These are phyloP conservation scores for Hofmannophila pseudospretella DNA, from an alignment of 2,888 invertebrate species.

Conservation along the genomic window DNA sequence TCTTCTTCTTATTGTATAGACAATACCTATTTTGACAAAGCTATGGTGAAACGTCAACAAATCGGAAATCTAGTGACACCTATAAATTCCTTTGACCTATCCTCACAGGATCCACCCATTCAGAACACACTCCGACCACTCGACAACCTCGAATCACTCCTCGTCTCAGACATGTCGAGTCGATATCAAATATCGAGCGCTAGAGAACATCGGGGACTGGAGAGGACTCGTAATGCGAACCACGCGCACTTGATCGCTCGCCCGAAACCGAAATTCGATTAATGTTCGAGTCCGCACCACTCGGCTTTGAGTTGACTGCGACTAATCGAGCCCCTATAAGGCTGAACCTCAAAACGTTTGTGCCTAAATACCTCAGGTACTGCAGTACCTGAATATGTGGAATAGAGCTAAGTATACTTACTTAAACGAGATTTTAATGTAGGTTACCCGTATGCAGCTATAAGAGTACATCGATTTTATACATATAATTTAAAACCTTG, in stretches of 20 bases:
- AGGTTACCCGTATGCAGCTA: too few species aligned
- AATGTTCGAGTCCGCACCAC: slow-evolving; percentile 56
- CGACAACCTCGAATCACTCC: slow-evolving; percentile 57
- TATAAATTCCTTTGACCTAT: not conserved
- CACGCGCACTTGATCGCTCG: slow-evolving; percentile 61
- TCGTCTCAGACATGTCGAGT: slow-evolving; percentile 52
- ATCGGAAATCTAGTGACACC: too few species aligned
- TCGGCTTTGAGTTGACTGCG: slow-evolving; percentile 48
- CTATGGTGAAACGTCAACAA: too few species aligned
- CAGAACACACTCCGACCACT: slow-evolving; percentile 36
- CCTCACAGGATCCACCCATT: too few species aligned
- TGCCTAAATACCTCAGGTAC: too few species aligned
- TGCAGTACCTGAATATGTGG: too few species aligned
- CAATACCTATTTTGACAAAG: too few species aligned
- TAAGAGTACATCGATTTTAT: too few species aligned
- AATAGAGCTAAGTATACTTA: too few species aligned
- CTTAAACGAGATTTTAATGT: too few species aligned
- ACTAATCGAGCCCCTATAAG: slow-evolving; percentile 52
- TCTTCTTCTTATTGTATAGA: too few species aligned
- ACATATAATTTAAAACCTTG: too few species aligned
- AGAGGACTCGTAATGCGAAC: slow-evolving; percentile 61
- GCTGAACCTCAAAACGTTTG: slow-evolving; percentile 13
- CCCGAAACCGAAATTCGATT: slow-evolving; percentile 67
- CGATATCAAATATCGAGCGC: slow-evolving; percentile 56
- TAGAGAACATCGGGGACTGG: slow-evolving; percentile 48